Conservation (phyloP, 2,797 vertebrate species). For the Falco columbarius region DNA sequence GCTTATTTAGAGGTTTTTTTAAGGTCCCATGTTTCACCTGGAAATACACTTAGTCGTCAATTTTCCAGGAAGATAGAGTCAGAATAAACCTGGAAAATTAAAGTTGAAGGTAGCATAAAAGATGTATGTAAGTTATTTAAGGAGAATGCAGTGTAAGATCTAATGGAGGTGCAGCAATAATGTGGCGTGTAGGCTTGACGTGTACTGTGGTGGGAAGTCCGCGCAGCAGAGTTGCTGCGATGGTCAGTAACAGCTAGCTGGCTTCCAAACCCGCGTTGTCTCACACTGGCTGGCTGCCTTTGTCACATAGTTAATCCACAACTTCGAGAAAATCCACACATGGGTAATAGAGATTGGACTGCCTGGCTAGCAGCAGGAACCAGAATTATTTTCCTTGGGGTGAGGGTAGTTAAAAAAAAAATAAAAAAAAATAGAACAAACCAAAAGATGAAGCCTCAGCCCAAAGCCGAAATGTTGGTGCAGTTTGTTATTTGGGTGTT, state of each 20-base stretch:
- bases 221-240: not conserved
- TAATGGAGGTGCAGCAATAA: not conserved
- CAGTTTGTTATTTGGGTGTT: not conserved
- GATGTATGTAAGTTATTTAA: not conserved
- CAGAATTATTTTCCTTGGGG: not conserved
- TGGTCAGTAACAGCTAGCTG: not conserved
- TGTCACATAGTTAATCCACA: not conserved
- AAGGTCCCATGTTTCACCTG: not conserved
- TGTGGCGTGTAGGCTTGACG: not conserved
- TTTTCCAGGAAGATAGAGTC: not conserved
- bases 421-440: not conserved
- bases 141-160: not conserved
- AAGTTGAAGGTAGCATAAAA: not conserved
- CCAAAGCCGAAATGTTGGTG: not conserved
- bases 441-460: not conserved
- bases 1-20: not conserved
- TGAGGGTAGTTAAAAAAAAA: not conserved
- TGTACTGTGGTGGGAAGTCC: not conserved
- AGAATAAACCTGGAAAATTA: not conserved
- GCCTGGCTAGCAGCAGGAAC: not conserved
- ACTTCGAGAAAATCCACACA: not conserved
- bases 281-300: not conserved
- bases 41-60: not conserved
- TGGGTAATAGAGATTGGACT: not conserved
- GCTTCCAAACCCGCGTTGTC: not conserved